These are phyloP conservation scores for Parazoanthus atlanticus DNA, from an alignment of 92 coral and sea anemone genomes.

Conservation along the genomic window DNA sequence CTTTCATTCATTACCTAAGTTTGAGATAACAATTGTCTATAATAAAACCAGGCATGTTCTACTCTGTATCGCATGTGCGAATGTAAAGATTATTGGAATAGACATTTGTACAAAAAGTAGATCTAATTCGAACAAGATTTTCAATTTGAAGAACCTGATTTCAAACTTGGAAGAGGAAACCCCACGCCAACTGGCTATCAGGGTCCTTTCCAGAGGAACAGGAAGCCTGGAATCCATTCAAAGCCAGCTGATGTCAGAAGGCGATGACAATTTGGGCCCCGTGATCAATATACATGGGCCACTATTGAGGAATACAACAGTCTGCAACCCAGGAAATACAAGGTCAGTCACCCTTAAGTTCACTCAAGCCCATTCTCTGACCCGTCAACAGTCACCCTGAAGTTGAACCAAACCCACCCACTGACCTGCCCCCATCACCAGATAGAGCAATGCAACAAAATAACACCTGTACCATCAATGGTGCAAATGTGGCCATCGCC, in stretches of 20 bases:
- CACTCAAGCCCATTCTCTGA: background rate
- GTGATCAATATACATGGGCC: background rate
- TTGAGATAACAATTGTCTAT: too few relatives aligned
- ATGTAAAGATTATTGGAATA: too few relatives aligned
- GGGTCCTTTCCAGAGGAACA: constrained; percentile 32
- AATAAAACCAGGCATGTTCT: too few relatives aligned
- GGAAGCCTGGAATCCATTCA: constrained; percentile 41
- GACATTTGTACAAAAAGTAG: too few relatives aligned
- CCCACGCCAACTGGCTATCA: constrained; percentile 1
- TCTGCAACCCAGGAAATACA: background rate
- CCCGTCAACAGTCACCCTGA: background rate
- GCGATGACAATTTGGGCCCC: background rate
- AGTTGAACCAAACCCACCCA: background rate
- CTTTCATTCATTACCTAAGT: too few relatives aligned
- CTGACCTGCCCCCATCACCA: too few relatives aligned
- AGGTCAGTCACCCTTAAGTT: background rate
- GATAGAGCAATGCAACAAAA: background rate
- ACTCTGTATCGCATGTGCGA: too few relatives aligned
- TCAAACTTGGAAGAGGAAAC: constrained; percentile 19
- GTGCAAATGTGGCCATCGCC: constrained; percentile 61
- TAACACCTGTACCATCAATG: constrained; percentile 47
- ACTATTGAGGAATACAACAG: background rate
- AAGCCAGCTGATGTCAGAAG: constrained; percentile 14
- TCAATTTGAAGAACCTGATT: constrained; percentile 5
- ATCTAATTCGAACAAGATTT: background rate